Conservation (phyloP, 2,113 vertebrate genomes). For the Ceuthmochares aereus region DNA sequence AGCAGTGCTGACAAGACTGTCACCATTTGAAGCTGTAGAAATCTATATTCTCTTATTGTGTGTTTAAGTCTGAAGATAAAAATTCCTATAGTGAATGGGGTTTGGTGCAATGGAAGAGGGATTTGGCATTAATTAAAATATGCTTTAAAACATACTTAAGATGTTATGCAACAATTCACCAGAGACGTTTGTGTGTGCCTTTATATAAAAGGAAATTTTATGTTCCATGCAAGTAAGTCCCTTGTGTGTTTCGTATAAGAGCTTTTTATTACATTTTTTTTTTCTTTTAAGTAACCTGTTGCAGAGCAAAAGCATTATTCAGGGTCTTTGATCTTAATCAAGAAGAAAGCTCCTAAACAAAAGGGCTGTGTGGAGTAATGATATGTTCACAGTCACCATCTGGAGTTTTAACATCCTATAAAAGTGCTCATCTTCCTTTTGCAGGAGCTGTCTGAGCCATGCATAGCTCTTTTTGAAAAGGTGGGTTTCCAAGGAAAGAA, state of each 20-base stretch:
- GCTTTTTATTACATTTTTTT: background rate
- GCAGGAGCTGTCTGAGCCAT: constrained; percentile 92
- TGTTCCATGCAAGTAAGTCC: background rate
- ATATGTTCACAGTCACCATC: background rate
- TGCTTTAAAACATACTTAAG: background rate
- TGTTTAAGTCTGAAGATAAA: background rate
- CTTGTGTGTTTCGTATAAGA: background rate
- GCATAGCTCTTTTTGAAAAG: constrained; percentile 87
- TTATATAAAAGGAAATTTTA: background rate
- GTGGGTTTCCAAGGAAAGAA: constrained; percentile 86
- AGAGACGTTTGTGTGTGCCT: background rate
- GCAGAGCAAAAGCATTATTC: background rate
- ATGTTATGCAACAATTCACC: background rate
- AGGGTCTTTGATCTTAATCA: background rate
- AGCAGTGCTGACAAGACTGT: background rate
- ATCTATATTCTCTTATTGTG: background rate
- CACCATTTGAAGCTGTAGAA: background rate
- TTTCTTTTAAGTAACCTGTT: background rate
- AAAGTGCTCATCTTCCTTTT: constrained; percentile 19
- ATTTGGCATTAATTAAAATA: background rate
- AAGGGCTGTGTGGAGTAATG: background rate
- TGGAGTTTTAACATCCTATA: background rate
- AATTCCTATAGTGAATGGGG: background rate
- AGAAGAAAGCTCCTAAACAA: background rate
- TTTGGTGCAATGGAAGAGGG: background rate